Base-by-base conservation (phyloP, 1,140 invertebrate genomes). In the Drosophila watanabei region DNA sequence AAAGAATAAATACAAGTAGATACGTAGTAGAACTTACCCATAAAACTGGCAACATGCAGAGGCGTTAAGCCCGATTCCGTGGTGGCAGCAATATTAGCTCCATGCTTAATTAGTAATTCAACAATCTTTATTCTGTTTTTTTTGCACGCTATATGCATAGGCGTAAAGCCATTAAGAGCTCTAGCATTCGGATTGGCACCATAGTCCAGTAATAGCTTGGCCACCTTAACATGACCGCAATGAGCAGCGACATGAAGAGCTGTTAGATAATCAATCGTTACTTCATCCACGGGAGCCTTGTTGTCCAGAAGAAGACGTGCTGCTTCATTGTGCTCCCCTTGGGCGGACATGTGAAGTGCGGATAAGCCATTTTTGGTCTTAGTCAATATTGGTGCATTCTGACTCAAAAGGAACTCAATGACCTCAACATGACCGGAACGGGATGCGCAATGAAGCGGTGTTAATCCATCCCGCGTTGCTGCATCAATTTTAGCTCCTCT, bases 111-210 rank as follows among this genome's bases (percentile, higher is more conserved):
- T 5, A 89, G 94, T 63, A 99, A 93, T 94, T 99, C 99, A 8
- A 99, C 98, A 41, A 99, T 96, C 93, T 99, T 98, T 72, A 99
- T 97, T 37, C 99, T 94, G 94, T 99, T 99, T 94, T 99, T 99
- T 94, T 99, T 99, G 94, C 99, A 99, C 39, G 99, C 99, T 93
- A 99, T 99, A 92, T 99, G 98, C 51, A 99, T 95, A 0, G 99
- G 99, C 1, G 98, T 99, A 92, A 99, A 99, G 14, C 99, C 99
- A 93, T 99, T 99, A 28, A 99, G 94, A 51, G 99, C 99, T 52
- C 99, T 94, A 0, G 99, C 97, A 94, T 99, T 99, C 0, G 98
- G 97, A 94, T 99, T 98, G n/a, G 98, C 99, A 80, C 98, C 98
- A 90, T 98, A 95, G 75, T 97, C 98, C 54, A 99, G 94, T 16